Evolutionary conservation across 2,888 invertebrate genomes (phyloP).

Genomic region (Amblyteles armatorius): DNA sequence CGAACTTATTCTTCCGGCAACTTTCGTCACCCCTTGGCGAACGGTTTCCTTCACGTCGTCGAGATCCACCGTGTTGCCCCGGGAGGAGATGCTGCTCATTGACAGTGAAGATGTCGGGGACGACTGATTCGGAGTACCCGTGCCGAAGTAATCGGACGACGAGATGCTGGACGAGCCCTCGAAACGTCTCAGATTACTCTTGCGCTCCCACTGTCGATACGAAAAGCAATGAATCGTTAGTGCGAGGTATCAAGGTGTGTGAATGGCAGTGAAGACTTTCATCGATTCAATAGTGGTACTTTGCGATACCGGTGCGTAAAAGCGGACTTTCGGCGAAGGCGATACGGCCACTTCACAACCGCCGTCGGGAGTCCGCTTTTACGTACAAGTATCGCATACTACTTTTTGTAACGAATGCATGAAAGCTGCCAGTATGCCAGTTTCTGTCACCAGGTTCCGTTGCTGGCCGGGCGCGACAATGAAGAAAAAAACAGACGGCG

Average conservation of each 20-base stretch:
- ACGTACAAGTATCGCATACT: too few relatives aligned
- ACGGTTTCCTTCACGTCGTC: conserved; percentile 99
- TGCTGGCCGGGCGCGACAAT: too few relatives aligned
- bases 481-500: too few relatives aligned
- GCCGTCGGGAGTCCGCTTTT: too few relatives aligned
- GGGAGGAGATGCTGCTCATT: conserved; percentile 76
- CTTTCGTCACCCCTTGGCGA: conserved; percentile 97
- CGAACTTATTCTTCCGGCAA: conserved; percentile 98
- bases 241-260: background rate
- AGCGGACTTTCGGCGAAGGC: too few relatives aligned
- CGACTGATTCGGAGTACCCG: conserved; percentile 83
- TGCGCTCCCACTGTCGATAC: conserved; percentile 85
- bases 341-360: too few relatives aligned
- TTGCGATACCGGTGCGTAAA: too few relatives aligned
- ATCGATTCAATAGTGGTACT: background rate
- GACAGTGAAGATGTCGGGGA: conserved; percentile 80
- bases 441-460: too few relatives aligned
- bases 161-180: conserved; percentile 98
- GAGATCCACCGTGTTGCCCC: conserved; percentile 88
- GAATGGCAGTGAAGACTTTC: conserved; percentile 8
- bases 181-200: conserved; percentile 90
- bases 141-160: conserved; percentile 97
- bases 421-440: too few relatives aligned
- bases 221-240: background rate
- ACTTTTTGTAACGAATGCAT: too few relatives aligned